phyloP scores from a whole-genome alignment of 1,140 invertebrate genomes.

The Marisa cornuarietis region DNA sequence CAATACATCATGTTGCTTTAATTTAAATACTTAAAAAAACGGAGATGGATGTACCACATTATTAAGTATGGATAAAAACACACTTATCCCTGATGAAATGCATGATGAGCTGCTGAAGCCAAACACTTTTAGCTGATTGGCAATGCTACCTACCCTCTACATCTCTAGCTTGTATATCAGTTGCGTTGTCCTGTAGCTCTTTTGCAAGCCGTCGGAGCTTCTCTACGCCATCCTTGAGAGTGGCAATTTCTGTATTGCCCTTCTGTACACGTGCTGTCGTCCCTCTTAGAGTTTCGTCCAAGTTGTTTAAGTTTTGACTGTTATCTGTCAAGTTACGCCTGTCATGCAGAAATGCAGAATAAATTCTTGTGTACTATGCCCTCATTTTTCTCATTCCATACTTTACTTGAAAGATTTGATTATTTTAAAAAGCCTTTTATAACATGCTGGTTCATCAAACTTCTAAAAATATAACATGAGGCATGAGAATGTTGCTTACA shows the following conservation, averaged over 20 bases:
- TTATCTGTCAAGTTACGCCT: constrained; percentile 69
- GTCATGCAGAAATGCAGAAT: constrained; percentile 29
- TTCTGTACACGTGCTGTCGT: constrained; percentile 82
- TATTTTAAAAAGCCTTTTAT: not conserved
- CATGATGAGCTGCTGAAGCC: not conserved
- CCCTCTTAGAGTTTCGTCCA: constrained; percentile 76
- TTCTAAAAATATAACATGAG: not conserved
- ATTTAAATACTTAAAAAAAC: not conserved
- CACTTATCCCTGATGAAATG: not conserved
- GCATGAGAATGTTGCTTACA: too few relatives aligned
- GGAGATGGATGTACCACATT: not conserved
- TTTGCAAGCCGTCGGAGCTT: constrained; percentile 78
- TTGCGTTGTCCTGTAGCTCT: constrained; percentile 85
- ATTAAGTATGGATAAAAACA: not conserved
- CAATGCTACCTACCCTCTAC: constrained; percentile 76
- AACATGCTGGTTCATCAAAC: not conserved
- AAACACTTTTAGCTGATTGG: not conserved
- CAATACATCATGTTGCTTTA: too few relatives aligned
- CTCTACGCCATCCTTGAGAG: constrained; percentile 78
- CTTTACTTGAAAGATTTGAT: too few relatives aligned
- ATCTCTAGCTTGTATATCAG: constrained; percentile 91
- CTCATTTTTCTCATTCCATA: too few relatives aligned
- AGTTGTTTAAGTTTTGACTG: constrained; percentile 70
- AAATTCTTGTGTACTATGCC: not conserved
- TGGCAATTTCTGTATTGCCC: constrained; percentile 80